These are phyloP conservation scores for Antitype chi DNA, from an alignment of 2,888 invertebrate species.

Conservation along the genomic window DNA sequence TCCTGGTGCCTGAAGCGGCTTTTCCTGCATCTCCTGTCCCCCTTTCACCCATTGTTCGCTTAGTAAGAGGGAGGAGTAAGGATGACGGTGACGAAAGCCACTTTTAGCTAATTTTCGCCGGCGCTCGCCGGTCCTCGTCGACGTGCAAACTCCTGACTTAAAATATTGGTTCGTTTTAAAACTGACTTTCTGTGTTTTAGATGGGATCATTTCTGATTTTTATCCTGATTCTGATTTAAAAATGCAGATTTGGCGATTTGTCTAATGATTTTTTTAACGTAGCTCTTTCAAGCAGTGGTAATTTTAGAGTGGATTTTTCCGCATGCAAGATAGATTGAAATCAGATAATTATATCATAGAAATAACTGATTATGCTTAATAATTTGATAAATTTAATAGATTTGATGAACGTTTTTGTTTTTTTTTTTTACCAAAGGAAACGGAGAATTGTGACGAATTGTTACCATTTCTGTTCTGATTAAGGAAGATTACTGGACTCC, in stretches of 20 bases:
- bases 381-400: neutral
- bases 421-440: neutral
- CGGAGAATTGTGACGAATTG: neutral
- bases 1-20: slow-evolving; percentile 86
- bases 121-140: slow-evolving; percentile 80
- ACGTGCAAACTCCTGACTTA: slow-evolving; percentile 74
- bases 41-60: slow-evolving; percentile 66
- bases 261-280: neutral
- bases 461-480: neutral
- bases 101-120: slow-evolving; percentile 89
- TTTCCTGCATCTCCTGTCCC: slow-evolving; percentile 78
- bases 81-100: slow-evolving; percentile 81
- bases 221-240: slow-evolving; percentile 12
- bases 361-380: neutral
- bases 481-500: neutral
- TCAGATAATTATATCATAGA: neutral
- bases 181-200: slow-evolving; percentile 33
- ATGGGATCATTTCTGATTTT: slow-evolving; percentile 35
- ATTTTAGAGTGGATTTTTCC: neutral
- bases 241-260: slow-evolving; percentile 12
- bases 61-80: slow-evolving; percentile 72
- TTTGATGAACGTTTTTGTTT: neutral
- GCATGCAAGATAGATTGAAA: neutral
- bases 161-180: slow-evolving; percentile 78
- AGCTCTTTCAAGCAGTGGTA: neutral